phyloP scores from a whole-genome alignment of 1,140 invertebrate species.

The Manduca sexta region DNA sequence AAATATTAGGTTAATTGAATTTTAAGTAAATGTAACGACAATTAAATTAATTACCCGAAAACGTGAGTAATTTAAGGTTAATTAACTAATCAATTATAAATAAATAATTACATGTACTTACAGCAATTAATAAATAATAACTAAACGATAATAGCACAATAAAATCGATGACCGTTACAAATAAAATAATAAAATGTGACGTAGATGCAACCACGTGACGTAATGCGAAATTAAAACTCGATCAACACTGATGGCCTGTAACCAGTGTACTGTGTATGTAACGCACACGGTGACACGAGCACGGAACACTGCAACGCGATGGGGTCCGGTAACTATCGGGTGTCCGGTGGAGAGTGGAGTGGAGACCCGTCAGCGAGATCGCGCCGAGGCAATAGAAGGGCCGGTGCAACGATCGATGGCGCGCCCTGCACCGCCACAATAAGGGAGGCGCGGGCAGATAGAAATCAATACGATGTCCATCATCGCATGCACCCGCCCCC shows the following conservation, averaged over 20 bases:
- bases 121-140: conserved; percentile 5
- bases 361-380: conserved; percentile 23
- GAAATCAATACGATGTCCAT: conserved; percentile 73
- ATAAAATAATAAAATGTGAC: conserved; percentile 3
- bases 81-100: conserved; percentile 1
- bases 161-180: no score
- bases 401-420: conserved; percentile 68
- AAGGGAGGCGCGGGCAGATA: conserved; percentile 70
- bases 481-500: conserved; percentile 60
- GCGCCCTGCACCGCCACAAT: conserved; percentile 63
- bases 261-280: background rate
- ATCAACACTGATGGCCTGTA: conserved; percentile 7
- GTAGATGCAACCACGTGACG: conserved; percentile 30
- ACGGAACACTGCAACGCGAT: conserved; percentile 34
- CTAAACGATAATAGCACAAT: background rate
- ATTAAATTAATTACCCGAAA: no score
- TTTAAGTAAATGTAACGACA: no score
- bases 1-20: no score
- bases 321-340: conserved; percentile 10
- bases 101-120: conserved; percentile 5
- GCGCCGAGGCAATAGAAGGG: conserved; percentile 43
- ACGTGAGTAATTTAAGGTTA: background rate
- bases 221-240: conserved; percentile 7
- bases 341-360: conserved; percentile 1
- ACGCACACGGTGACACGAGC: no score